A percentile compares a stretch with the other conserved stretches of the same genome.
Conservation (phyloP, 2,113 vertebrate species). For the Nothoprocta pentlandii region DNA sequence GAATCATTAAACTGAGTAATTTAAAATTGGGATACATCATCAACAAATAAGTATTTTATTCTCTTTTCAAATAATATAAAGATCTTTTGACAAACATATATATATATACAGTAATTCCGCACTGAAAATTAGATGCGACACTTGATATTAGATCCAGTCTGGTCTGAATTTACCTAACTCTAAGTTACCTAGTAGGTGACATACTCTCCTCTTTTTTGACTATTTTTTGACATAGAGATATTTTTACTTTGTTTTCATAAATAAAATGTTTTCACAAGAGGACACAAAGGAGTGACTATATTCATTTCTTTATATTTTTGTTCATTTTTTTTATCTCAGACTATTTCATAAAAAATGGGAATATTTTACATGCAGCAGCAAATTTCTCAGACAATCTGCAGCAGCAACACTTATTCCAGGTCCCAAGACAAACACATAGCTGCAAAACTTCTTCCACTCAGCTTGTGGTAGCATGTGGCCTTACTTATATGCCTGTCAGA, state of each 20-base stretch:
- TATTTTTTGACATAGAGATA: neutral
- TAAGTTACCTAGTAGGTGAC: neutral
- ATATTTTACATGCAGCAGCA: rapidly evolving
- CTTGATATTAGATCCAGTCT: neutral
- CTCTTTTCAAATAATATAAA: neutral
- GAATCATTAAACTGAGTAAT: neutral
- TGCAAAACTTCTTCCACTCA: slow-evolving; percentile 24
- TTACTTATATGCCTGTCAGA: slow-evolving; percentile 31
- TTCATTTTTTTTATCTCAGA: neutral
- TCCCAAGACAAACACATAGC: neutral
- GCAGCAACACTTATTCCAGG: neutral
- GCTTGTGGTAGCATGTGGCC: neutral
- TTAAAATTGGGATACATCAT: neutral
- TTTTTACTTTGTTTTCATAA: neutral
- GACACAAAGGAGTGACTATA: neutral
- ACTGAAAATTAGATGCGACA: slow-evolving; percentile 13
- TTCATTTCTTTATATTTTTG: neutral
- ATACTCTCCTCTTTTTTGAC: neutral
- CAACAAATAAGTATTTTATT: neutral
- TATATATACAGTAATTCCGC: neutral
- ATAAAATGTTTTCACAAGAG: neutral
- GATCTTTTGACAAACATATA: neutral
- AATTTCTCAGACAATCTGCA: neutral
- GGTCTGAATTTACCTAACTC: slow-evolving; percentile 29
- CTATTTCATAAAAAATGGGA: neutral